Conservation (phyloP, 2,797 vertebrate species). For the Manis crassicaudata region DNA sequence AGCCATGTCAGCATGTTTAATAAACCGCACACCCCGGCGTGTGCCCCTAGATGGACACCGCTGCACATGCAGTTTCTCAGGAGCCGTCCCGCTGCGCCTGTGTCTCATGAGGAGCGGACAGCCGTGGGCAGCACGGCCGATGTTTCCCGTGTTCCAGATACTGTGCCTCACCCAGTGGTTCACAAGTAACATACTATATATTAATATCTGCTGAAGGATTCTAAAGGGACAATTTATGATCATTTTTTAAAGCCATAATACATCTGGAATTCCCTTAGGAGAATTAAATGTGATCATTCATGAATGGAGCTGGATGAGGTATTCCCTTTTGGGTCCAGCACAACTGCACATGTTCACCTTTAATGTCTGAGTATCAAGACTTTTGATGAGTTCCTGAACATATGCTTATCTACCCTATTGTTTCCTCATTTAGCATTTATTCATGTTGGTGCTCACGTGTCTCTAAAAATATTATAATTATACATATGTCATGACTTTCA, state of each 20-base stretch:
- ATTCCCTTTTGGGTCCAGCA: rapidly evolving
- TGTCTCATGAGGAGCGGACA: rapidly evolving
- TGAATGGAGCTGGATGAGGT: background rate
- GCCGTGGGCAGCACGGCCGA: rapidly evolving
- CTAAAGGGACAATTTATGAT: background rate
- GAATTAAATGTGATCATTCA: background rate
- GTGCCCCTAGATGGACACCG: background rate
- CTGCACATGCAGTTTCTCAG: background rate
- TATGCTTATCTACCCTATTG: background rate
- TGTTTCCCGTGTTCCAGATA: background rate
- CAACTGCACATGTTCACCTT: background rate
- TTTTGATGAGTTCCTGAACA: background rate
- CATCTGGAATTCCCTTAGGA: background rate
- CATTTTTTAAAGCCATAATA: background rate
- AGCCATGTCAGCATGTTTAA: background rate
- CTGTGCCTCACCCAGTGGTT: background rate
- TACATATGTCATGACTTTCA: background rate
- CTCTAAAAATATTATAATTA: background rate
- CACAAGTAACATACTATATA: background rate
- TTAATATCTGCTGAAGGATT: background rate
- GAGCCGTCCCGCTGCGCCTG: rapidly evolving
- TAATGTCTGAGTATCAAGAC: background rate
- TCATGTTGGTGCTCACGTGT: background rate
- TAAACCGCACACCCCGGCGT: rapidly evolving
- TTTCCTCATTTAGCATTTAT: background rate